phyloP scores from a whole-genome alignment of 2,797 vertebrate genomes.

The Kryptopterus vitreolus region DNA sequence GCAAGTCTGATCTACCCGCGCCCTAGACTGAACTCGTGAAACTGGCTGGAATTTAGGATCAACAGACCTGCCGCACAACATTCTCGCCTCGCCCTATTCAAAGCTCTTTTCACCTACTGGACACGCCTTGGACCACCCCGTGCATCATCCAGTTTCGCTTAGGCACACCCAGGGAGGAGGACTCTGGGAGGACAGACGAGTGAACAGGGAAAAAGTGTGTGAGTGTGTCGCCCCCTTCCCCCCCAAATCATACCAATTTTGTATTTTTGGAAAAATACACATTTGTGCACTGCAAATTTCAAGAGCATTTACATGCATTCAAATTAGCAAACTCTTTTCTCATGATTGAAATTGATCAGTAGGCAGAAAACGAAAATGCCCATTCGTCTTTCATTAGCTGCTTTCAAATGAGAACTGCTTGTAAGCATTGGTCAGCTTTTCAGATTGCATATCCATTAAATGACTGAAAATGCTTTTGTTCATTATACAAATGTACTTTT shows the following conservation, averaged over 20 bases:
- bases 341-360: not conserved
- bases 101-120: slow-evolving; percentile 14
- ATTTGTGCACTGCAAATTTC: not conserved
- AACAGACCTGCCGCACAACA: slow-evolving; percentile 39
- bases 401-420: not conserved
- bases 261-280: not conserved
- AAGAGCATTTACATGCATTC: not conserved
- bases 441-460: no score
- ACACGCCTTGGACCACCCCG: slow-evolving; percentile 41
- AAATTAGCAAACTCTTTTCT: not conserved
- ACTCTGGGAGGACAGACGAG: not conserved
- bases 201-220: no score
- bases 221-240: no score
- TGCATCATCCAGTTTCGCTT: slow-evolving; percentile 26
- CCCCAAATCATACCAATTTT: no score
- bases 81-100: slow-evolving; percentile 44
- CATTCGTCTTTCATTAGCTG: no score
- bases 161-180: slow-evolving; percentile 30
- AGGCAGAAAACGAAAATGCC: no score
- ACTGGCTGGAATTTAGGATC: slow-evolving; percentile 19
- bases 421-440: not conserved
- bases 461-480: not conserved
- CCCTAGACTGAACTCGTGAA: not conserved
- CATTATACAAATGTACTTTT: no score
- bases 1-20: not conserved